Evolutionary conservation across 2,888 invertebrate species (phyloP).

Genomic region (Epirrita christyi): DNA sequence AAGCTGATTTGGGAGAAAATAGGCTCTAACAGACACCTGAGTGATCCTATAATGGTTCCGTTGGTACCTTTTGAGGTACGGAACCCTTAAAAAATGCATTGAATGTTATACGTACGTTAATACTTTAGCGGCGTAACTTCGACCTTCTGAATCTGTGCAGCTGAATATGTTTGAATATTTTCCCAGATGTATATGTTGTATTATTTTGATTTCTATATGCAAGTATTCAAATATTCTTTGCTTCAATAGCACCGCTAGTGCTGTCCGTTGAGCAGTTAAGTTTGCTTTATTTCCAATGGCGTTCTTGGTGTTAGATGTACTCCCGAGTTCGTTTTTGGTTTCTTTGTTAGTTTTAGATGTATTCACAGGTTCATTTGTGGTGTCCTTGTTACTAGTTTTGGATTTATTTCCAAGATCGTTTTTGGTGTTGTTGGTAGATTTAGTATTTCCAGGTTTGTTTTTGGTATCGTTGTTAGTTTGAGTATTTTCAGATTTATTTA

Average conservation of each 20-base stretch:
- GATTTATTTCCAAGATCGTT: not conserved
- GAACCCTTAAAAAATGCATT: not conserved
- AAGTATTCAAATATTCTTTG: constrained; percentile 37
- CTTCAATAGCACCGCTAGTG: constrained; percentile 4
- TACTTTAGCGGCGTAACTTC: constrained; percentile 52
- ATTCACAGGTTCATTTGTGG: not conserved
- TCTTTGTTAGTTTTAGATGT: not conserved
- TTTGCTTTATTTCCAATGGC: not conserved
- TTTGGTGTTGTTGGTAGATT: not conserved
- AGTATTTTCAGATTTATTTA: not conserved
- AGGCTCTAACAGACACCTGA: not conserved
- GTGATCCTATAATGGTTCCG: not conserved
- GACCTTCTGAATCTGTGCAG: constrained; percentile 42
- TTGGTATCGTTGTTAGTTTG: not conserved
- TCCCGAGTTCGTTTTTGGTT: not conserved
- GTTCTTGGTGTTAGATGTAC: not conserved
- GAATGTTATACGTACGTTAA: constrained; percentile 47
- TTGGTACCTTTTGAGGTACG: not conserved
- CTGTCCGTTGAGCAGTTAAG: not conserved
- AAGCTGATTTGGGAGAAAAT: no score
- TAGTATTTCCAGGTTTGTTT: not conserved
- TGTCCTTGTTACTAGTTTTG: not conserved
- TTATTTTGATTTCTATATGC: constrained; percentile 38
- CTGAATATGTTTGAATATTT: constrained; percentile 55
- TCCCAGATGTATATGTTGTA: constrained; percentile 47